Base-by-base conservation (phyloP, 2,888 invertebrate genomes). In the Epistrophe grossulariae region DNA sequence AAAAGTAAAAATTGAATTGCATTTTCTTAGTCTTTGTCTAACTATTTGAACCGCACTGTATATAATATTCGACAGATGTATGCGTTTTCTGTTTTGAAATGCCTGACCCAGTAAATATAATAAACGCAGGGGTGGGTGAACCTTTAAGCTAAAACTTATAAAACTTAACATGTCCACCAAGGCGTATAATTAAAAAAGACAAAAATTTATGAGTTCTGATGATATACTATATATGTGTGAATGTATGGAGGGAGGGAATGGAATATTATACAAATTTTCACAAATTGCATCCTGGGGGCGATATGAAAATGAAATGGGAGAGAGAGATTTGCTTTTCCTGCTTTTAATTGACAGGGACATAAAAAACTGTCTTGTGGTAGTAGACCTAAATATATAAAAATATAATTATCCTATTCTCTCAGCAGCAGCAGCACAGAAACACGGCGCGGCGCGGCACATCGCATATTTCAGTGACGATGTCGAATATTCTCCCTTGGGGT, bases 211-310 rank as follows among this genome's bases (percentile, higher is more conserved):
- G 64, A 78, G 68, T 43, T 38, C 80, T 55, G 84, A 40, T 52
- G 72, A 8, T 52, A 55, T 52, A 55, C n/a, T 19, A 19, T 17
- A n/a, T n/a, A n/a, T n/a, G n/a, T n/a, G n/a, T n/a, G n/a, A n/a
- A n/a, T n/a, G n/a, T n/a, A n/a, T n/a, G n/a, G n/a, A n/a, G n/a
- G 40, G 19, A 38, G 38, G 40, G 40, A 19, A 60, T 17, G 35
- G 2, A 8, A 4, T 31, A 4, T 13, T 28, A 31, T 68, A 73
- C 57, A 81, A 78, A 74, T 73, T 60, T 78, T 81, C 73, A 74
- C 72, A 85, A 78, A 85, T 85, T 85, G 85, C 85, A 81, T 85
- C 85, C 85, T 85, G 73, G 45, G 81, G 85, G 78, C 55, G 50
- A 74, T 78, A 64, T 64, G 52, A 74, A 71, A 85, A 78, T 52